Evolutionary conservation across 2,113 vertebrate species (phyloP).

Genomic region (Menura novaehollandiae): DNA sequence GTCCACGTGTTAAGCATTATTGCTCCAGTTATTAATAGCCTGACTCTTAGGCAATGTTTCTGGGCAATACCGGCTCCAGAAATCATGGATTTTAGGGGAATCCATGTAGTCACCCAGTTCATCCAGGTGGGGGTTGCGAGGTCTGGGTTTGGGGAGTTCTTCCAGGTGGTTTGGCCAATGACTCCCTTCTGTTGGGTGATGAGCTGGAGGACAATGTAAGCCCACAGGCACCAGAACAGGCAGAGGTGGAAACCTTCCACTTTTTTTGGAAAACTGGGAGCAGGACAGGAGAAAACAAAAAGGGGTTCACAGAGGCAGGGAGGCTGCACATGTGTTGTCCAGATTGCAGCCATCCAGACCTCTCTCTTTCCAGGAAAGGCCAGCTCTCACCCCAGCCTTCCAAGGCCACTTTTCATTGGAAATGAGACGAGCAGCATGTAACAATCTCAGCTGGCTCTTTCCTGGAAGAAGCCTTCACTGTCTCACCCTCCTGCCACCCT

Average conservation of each 20-base stretch:
- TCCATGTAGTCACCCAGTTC: accelerated
- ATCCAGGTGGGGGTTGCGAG: accelerated
- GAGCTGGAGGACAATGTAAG: neutral
- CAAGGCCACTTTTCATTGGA: neutral
- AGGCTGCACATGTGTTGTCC: neutral
- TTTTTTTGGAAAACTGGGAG: neutral
- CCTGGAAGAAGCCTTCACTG: neutral
- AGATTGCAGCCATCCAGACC: neutral
- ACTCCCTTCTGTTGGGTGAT: accelerated
- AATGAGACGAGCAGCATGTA: neutral
- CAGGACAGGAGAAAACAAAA: neutral
- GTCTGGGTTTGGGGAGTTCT: neutral
- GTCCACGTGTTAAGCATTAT: accelerated
- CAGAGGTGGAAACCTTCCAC: neutral
- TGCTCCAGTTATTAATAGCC: neutral
- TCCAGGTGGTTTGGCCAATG: neutral
- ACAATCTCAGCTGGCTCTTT: neutral
- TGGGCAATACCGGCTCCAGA: neutral
- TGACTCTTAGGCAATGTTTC: neutral
- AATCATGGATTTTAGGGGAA: accelerated
- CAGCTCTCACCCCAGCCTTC: neutral
- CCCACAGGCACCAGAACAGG: neutral
- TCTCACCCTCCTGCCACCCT: neutral
- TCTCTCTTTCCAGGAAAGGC: neutral
- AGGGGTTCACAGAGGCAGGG: neutral